Evolutionary conservation across 2,113 vertebrate species (phyloP), one percentile per base, ranked within the genome.

Genomic region (Vulpes vulpes): DNA sequence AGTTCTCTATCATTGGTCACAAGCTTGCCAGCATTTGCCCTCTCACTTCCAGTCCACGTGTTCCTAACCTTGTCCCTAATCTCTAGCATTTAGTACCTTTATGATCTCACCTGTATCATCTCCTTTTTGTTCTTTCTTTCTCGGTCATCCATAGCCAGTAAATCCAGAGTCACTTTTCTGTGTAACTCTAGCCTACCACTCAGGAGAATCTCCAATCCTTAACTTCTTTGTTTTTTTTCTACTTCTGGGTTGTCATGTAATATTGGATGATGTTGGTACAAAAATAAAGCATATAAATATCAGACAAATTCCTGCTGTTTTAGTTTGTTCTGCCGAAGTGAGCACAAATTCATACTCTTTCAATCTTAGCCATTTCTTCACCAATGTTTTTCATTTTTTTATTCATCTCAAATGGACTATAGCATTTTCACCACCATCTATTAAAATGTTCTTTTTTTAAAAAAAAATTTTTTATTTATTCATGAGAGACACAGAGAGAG

Each of bases 91-190:
- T 30, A 67, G 43, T 32, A 23, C 19, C 32, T 91, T 49, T 10
- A 0, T n/a, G 12, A 22, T 43, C 53, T 92, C 30, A 11, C 0
- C 22, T 0, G 4, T 3, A 43, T 11, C 25, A 6, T 15, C 14
- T 82, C 59, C 15, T 17, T 69, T 73, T 88, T 51, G 23, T 51
- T 92, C 51, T 92, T 49, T n/a, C 71, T 79, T 30, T 38, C 53
- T 89, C 92, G 43, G 32, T 71, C n/a, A 64, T 51, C 43, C 4
- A 27, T 6, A 62, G n/a, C 4, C 27, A 32, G 43, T 27, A 25
- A 30, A 20, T 59, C 35, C 1, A 5, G 5, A 16, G 27, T 22
- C 59, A 43, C 20, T 71, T 73, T 60, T 59, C 30, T 27, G 82
- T 82, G 55, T 35, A 76, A 22, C 12, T 85, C 22, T 55, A 89